These are phyloP conservation scores for Eristalis tenax DNA, from an alignment of 2,888 invertebrate species.

Conservation along the genomic window DNA sequence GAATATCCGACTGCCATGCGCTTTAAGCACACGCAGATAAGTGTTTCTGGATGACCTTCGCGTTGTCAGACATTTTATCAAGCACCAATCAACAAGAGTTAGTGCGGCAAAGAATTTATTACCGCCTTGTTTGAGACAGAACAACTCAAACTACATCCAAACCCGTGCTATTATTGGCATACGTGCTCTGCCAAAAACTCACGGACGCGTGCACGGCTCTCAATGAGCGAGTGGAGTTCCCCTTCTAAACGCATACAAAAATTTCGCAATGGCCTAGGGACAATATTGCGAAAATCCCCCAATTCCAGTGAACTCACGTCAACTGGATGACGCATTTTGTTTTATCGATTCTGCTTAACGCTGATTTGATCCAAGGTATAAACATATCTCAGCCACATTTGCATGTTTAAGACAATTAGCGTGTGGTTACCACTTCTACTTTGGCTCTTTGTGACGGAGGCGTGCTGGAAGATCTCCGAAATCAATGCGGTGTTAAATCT, in stretches of 20 bases:
- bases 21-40: too few species aligned
- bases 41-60: too few species aligned
- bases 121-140: too few species aligned
- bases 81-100: too few species aligned
- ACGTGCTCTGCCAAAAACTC: too few species aligned
- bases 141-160: too few species aligned
- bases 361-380: not conserved
- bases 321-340: not conserved
- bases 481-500: not conserved
- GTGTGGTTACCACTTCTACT: not conserved
- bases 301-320: not conserved
- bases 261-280: not conserved
- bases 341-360: not conserved
- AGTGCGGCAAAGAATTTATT: too few species aligned
- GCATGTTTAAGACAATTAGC: not conserved
- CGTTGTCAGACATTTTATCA: too few species aligned
- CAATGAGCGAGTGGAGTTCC: not conserved
- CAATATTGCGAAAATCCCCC: not conserved
- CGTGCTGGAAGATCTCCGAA: not conserved
- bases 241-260: not conserved
- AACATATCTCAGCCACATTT: not conserved
- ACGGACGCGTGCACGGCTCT: too few species aligned
- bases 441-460: not conserved
- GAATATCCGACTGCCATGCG: too few species aligned
- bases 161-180: too few species aligned